phyloP scores from a whole-genome alignment of 2,113 vertebrate genomes.

The Emydocephalus ijimae region DNA sequence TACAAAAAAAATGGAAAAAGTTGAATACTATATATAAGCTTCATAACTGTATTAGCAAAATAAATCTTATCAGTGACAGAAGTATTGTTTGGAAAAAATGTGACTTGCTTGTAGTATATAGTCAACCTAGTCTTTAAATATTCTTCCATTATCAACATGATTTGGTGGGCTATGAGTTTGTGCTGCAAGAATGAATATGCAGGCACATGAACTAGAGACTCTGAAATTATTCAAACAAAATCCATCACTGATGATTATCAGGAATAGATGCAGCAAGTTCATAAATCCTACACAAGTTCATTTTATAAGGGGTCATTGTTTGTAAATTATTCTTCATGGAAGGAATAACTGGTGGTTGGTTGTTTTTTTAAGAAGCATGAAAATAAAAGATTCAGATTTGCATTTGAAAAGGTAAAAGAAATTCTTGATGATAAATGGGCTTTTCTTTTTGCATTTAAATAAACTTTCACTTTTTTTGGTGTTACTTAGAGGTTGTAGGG shows the following conservation, averaged over 20 bases:
- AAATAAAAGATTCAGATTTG: background rate
- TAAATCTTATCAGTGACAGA: background rate
- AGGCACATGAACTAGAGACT: constrained; percentile 25
- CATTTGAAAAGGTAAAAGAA: constrained; percentile 34
- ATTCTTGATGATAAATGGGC: background rate
- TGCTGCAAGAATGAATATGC: background rate
- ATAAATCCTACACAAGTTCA: constrained; percentile 47
- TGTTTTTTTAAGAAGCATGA: constrained; percentile 21
- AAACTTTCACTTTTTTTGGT: background rate
- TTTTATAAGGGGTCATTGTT: constrained; percentile 46
- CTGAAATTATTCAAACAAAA: constrained; percentile 47
- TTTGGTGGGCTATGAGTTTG: background rate
- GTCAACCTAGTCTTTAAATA: background rate
- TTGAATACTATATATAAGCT: background rate
- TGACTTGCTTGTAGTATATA: background rate
- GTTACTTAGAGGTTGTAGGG: background rate
- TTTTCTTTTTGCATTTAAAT: background rate
- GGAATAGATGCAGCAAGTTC: constrained; percentile 29
- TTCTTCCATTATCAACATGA: background rate
- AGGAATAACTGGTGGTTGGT: constrained; percentile 14
- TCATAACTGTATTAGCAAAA: background rate
- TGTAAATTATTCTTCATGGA: constrained; percentile 45
- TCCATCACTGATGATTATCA: constrained; percentile 43
- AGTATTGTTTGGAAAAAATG: background rate
- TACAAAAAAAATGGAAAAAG: background rate